Conservation (phyloP, 2,797 vertebrate species). For the Semaprochilodus insignis region DNA sequence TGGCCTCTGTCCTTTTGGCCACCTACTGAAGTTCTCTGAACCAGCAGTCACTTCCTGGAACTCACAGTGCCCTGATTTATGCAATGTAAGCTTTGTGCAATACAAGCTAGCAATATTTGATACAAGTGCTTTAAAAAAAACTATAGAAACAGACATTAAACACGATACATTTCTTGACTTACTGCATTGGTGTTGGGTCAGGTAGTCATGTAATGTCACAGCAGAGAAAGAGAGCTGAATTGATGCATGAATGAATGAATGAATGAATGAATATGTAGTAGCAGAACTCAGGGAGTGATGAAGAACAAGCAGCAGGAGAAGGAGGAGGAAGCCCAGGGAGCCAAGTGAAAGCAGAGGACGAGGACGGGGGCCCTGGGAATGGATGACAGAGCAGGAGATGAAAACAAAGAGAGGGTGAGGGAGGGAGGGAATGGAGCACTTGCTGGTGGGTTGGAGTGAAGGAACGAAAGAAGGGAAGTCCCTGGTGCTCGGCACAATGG, state of each 20-base stretch:
- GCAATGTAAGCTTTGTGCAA: too few species aligned
- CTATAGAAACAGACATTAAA: too few species aligned
- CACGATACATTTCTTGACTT: too few species aligned
- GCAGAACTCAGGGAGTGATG: constrained; percentile 24
- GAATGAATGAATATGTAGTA: constrained; percentile 15
- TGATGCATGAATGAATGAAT: constrained; percentile 1
- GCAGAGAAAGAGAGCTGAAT: neutral
- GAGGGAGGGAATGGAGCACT: constrained; percentile 56
- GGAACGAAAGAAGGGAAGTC: constrained; percentile 34
- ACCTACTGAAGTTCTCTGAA: neutral
- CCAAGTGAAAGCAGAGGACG: constrained; percentile 42
- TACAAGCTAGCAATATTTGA: too few species aligned
- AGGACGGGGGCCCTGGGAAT: constrained; percentile 61
- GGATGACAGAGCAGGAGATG: constrained; percentile 64
- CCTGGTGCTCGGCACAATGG: constrained; percentile 28
- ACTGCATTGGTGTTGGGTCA: too few species aligned
- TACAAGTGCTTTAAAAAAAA: too few species aligned
- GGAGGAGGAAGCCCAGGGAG: constrained; percentile 29
- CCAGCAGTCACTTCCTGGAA: too few species aligned
- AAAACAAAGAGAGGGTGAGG: constrained; percentile 58
- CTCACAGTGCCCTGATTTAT: too few species aligned
- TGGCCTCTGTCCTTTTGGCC: neutral
- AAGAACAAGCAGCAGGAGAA: constrained; percentile 2
- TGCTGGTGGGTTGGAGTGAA: constrained; percentile 54
- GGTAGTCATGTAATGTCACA: neutral